Base-by-base conservation (phyloP, 2,113 vertebrate species). In the Nyctereutes procyonoides region DNA sequence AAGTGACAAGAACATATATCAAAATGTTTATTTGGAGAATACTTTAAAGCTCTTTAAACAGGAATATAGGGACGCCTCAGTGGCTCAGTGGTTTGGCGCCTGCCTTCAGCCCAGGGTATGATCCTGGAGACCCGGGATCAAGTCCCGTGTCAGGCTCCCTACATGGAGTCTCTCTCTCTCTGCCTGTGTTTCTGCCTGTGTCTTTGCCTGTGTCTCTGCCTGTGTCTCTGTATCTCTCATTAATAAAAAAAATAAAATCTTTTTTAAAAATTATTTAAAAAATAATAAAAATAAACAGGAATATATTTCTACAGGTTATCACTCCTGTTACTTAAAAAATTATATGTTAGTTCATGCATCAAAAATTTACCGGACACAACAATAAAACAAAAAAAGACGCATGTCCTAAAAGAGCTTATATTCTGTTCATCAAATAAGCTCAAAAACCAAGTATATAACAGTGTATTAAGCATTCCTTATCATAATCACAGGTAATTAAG, bases 351-450 rank as follows among this genome's bases (percentile, higher is more conserved):
- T 82, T 88, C 69, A 51, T 91, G 91, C 89, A 93, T 95, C 60
- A 97, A 93, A 76, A 76, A 96, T 30, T 69, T 97, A 92, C 12
- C 84, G 43, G 85, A 91, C 76, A 88, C 11, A 93, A 19, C 3
- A 93, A 60, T 1, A 76, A 62, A 19, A 90, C 73, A 90, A 88
- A 63, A 20, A 97, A 95, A 73, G 62, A 76, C 2, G 2, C 14
- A 93, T n/a, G 38, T 43, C 28, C 94, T 81, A 81, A 67, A 88
- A 95, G 22, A 89, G 22, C 35, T 85, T 95, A 38, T 38, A 53
- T 56, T 88, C 20, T 91, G 56, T 73, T 19, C 63, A 85, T 77
- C 65, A 82, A 77, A 67, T 81, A 84, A 95, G 95, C 35, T 65
- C 67, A 89, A 90, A 94, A 90, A 26, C 22, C 48, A 96, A 85